phyloP scores from a whole-genome alignment of 2,797 vertebrate genomes.

The Onychomys arenicola region DNA sequence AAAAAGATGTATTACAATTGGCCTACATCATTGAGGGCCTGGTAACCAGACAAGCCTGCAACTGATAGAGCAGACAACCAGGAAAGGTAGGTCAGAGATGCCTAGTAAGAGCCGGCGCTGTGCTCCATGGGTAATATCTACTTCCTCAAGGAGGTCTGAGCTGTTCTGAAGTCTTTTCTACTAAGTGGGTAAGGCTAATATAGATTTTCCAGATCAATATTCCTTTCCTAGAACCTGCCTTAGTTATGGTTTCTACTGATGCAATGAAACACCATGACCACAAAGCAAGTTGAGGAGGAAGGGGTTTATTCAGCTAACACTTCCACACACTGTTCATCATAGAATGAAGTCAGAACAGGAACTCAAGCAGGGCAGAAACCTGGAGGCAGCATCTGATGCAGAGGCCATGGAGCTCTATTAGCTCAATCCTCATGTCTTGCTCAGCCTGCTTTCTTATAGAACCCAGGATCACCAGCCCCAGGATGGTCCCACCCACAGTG shows the following conservation, averaged over 20 bases:
- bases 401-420: background rate
- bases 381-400: background rate
- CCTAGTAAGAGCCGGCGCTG: background rate
- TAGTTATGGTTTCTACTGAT: background rate
- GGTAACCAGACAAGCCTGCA: background rate
- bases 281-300: background rate
- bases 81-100: background rate
- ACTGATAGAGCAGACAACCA: background rate
- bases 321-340: background rate
- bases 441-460: background rate
- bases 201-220: conserved; percentile 11
- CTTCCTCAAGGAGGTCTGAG: conserved; percentile 12
- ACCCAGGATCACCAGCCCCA: background rate
- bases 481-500: background rate
- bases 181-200: background rate
- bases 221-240: background rate
- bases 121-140: background rate
- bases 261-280: background rate
- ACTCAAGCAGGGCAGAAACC: background rate
- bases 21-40: background rate
- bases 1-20: conserved; percentile 5
- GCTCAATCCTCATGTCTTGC: background rate
- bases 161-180: conserved; percentile 17
- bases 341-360: background rate
- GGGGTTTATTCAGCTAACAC: background rate